Conservation (phyloP, 2,888 invertebrate species). For the Xestia c-nigrum region DNA sequence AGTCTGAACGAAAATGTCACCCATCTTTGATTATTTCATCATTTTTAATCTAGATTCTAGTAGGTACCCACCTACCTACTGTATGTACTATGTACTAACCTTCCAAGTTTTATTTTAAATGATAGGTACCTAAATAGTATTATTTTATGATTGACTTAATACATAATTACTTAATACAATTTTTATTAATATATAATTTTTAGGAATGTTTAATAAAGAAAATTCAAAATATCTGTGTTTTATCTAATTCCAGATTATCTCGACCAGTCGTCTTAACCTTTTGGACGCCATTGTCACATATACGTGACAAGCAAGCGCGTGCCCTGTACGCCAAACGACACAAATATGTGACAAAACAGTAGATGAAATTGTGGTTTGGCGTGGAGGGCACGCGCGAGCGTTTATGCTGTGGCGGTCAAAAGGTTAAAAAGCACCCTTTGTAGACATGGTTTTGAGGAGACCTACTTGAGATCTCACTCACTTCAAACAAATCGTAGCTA, state of each 20-base stretch:
- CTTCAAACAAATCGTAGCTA: neutral
- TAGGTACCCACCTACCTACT: neutral
- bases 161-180: too few species aligned
- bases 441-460: neutral
- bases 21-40: neutral
- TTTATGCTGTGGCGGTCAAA: too few species aligned
- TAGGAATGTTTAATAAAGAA: neutral
- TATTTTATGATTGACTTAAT: neutral
- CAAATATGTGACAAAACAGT: too few species aligned
- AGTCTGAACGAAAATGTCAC: neutral
- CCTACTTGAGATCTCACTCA: neutral
- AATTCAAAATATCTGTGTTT: neutral
- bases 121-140: neutral
- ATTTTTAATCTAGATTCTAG: neutral
- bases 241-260: neutral
- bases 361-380: too few species aligned
- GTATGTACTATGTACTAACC: neutral
- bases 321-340: too few species aligned
- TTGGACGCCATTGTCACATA: too few species aligned
- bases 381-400: too few species aligned
- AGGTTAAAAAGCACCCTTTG: neutral
- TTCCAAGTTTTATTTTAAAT: neutral
- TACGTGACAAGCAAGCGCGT: too few species aligned
- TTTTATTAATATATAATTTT: neutral
- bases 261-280: neutral